phyloP scores from a whole-genome alignment of 2,113 vertebrate genomes.

The Pomatorhinus ruficollis region DNA sequence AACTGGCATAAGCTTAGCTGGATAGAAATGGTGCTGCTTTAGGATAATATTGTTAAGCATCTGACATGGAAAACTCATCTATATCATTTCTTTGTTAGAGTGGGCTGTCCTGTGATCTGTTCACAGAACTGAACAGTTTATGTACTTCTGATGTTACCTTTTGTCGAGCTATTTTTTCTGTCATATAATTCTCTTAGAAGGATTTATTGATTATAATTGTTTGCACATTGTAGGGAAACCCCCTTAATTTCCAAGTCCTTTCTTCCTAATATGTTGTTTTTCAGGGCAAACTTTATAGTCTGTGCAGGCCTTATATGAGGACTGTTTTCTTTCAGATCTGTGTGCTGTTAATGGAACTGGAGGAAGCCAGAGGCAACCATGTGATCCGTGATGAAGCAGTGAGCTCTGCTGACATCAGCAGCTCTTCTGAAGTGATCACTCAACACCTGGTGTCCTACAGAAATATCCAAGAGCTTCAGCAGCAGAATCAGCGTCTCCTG shows the following conservation, averaged over 20 bases:
- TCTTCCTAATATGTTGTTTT: neutral
- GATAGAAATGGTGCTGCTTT: neutral
- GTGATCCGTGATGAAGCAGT: constrained; percentile 87
- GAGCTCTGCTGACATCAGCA: constrained; percentile 90
- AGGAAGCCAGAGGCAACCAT: constrained; percentile 94
- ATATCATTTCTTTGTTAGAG: neutral
- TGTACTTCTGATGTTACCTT: neutral
- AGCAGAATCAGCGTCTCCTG: constrained; percentile 94
- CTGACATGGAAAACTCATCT: neutral
- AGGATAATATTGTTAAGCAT: neutral
- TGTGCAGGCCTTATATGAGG: neutral
- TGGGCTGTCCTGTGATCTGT: neutral
- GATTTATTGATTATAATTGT: neutral
- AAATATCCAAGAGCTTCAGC: constrained; percentile 93
- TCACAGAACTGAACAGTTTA: neutral
- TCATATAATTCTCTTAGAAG: neutral
- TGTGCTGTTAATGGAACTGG: constrained; percentile 92
- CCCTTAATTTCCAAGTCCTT: neutral
- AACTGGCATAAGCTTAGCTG: neutral
- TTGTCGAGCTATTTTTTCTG: neutral
- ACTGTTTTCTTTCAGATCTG: constrained; percentile 78
- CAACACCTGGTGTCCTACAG: constrained; percentile 94
- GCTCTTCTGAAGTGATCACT: constrained; percentile 94
- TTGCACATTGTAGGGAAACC: neutral
- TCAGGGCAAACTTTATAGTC: neutral